Evolutionary conservation across 2,113 vertebrate species (phyloP).

Genomic region (Microtus montanus): DNA sequence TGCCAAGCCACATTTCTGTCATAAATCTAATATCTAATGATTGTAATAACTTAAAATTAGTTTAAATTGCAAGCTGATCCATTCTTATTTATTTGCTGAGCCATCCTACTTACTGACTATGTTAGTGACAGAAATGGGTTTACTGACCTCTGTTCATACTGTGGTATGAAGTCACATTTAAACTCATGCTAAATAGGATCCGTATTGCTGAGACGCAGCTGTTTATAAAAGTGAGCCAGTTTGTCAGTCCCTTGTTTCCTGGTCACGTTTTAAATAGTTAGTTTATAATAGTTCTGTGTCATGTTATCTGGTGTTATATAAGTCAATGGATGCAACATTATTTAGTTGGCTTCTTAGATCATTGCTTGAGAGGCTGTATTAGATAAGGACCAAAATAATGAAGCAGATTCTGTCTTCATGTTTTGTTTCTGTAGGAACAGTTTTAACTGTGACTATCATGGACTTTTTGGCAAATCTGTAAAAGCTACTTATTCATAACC

Average conservation of each 20-base stretch:
- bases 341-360: conserved; percentile 7
- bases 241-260: neutral
- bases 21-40: conserved; percentile 21
- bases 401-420: conserved; percentile 20
- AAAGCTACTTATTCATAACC: neutral
- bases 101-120: neutral
- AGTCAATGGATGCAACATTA: neutral
- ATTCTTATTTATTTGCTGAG: conserved; percentile 43
- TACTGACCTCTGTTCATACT: neutral
- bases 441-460: neutral
- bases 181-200: neutral
- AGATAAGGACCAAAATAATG: neutral
- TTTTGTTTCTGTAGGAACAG: neutral
- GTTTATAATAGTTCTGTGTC: conserved; percentile 33
- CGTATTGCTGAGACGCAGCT: neutral
- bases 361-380: neutral
- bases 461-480: neutral
- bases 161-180: neutral
- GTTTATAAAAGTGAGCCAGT: neutral
- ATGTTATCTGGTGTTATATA: neutral
- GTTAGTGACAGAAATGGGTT: neutral
- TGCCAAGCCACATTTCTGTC: neutral
- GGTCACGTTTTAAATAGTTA: neutral
- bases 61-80: conserved; percentile 30
- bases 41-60: conserved; percentile 41